Percentiles rank a stretch among this genome's conserved stretches.
Evolutionary conservation across 2,797 vertebrate genomes (phyloP).

Genomic region (Bovichtus diacanthus): DNA sequence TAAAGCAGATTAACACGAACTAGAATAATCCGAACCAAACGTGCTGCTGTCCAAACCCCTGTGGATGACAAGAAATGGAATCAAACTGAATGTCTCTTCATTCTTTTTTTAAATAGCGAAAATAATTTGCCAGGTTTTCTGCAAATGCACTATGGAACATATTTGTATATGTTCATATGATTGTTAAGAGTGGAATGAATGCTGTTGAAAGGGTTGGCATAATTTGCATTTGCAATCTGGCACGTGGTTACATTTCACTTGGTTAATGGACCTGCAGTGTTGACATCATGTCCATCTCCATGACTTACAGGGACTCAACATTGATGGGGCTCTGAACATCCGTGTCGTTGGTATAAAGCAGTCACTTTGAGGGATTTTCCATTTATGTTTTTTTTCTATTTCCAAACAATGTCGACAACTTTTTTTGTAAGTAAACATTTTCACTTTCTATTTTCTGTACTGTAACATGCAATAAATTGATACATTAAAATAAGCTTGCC

Average conservation of each 20-base stretch:
- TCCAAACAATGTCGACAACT: constrained; percentile 63
- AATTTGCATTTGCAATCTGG: constrained; percentile 39
- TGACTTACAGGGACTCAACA: constrained; percentile 2
- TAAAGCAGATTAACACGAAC: constrained; percentile 1
- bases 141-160: constrained; percentile 35
- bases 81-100: constrained; percentile 66
- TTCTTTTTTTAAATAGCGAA: constrained; percentile 22
- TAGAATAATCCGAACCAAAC: constrained; percentile 17
- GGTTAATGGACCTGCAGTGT: constrained; percentile 55
- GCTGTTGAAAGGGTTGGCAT: constrained; percentile 25
- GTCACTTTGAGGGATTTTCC: constrained; percentile 50
- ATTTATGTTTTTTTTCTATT: constrained; percentile 74
- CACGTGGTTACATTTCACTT: constrained; percentile 39
- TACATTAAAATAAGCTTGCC: constrained; percentile 81
- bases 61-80: constrained; percentile 35
- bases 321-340: constrained; percentile 54
- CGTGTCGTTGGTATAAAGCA: constrained; percentile 38
- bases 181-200: constrained; percentile 34
- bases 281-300: constrained; percentile 45
- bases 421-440: constrained; percentile 86
- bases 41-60: constrained; percentile 23
- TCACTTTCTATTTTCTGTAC: constrained; percentile 94
- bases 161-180: constrained; percentile 36
- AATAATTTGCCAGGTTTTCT: constrained; percentile 29
- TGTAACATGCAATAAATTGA: constrained; percentile 96